Evolutionary conservation across 2,888 invertebrate genomes (phyloP).

Genomic region (Galerucella pusilla): DNA sequence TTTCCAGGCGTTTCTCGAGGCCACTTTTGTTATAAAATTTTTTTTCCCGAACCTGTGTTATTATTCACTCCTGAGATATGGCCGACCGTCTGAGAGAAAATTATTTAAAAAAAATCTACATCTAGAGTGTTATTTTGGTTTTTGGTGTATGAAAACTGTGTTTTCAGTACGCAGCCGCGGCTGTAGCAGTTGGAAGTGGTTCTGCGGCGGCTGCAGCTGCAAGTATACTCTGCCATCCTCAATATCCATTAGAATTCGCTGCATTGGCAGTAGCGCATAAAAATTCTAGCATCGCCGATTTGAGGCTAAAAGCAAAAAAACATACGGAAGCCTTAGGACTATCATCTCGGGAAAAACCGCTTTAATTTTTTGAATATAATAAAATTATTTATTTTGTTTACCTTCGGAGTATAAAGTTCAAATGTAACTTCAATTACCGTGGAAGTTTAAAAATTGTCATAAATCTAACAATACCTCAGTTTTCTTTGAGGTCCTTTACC

Average conservation of each 20-base stretch:
- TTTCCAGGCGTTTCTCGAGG: too few species aligned
- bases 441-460: not conserved
- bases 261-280: constrained; percentile 85
- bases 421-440: constrained; percentile 2
- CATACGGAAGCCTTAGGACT: constrained; percentile 90
- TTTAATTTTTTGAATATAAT: constrained; percentile 33
- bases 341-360: constrained; percentile 50
- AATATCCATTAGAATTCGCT: constrained; percentile 80
- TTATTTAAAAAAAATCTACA: too few species aligned
- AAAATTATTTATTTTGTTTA: not conserved
- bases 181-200: constrained; percentile 68
- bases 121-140: not conserved
- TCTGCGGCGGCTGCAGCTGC: constrained; percentile 65
- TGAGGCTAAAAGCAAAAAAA: constrained; percentile 91
- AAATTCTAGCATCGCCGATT: constrained; percentile 93
- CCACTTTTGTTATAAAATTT: too few species aligned
- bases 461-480: too few species aligned
- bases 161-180: constrained; percentile 68
- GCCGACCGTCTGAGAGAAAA: too few species aligned
- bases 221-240: constrained; percentile 73
- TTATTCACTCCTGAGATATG: too few species aligned
- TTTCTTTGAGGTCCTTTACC: too few species aligned
- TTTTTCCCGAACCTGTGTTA: too few species aligned
- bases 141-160: constrained; percentile 6
- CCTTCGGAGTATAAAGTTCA: not conserved